phyloP scores from a whole-genome alignment of 2,888 invertebrate species.

The Seira ritae region DNA sequence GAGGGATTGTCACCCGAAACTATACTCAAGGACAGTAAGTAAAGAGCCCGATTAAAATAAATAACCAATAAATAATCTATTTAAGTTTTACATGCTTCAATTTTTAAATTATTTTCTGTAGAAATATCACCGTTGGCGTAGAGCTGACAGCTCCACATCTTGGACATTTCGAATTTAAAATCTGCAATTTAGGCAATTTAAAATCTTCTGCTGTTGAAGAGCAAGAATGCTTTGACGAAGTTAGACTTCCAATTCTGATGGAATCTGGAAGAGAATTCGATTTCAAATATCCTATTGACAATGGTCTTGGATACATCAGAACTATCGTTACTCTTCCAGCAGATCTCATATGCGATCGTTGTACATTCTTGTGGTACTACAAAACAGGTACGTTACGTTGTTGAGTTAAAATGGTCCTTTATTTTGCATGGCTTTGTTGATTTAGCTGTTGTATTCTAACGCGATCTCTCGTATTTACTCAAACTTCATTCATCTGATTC shows the following conservation, averaged over 20 bases:
- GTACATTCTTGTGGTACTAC: constrained; percentile 56
- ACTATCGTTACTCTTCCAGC: constrained; percentile 35
- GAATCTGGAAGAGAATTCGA: constrained; percentile 30
- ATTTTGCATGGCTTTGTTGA: too few relatives aligned
- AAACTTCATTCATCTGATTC: not conserved
- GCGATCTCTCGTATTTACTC: not conserved
- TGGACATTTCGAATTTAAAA: constrained; percentile 62
- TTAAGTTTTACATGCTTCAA: constrained; percentile 17
- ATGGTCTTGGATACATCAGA: constrained; percentile 31
- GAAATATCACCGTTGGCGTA: constrained; percentile 47
- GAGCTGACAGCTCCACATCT: constrained; percentile 62
- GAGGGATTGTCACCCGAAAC: constrained; percentile 48
- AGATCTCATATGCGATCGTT: constrained; percentile 39
- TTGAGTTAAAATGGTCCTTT: too few relatives aligned
- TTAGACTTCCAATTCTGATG: constrained; percentile 26
- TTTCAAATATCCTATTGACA: constrained; percentile 31
- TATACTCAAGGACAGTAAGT: constrained; percentile 57
- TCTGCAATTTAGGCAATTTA: constrained; percentile 53
- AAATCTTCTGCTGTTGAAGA: constrained; percentile 45
- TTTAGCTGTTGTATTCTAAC: too few relatives aligned
- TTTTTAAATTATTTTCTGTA: constrained; percentile 14
- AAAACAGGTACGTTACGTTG: constrained; percentile 51
- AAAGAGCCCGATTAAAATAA: not conserved
- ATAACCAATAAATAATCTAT: not conserved
- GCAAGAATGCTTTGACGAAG: constrained; percentile 53